These are phyloP conservation scores for Ahaetulla prasina DNA, from an alignment of 2,113 vertebrate genomes.

Conservation along the genomic window DNA sequence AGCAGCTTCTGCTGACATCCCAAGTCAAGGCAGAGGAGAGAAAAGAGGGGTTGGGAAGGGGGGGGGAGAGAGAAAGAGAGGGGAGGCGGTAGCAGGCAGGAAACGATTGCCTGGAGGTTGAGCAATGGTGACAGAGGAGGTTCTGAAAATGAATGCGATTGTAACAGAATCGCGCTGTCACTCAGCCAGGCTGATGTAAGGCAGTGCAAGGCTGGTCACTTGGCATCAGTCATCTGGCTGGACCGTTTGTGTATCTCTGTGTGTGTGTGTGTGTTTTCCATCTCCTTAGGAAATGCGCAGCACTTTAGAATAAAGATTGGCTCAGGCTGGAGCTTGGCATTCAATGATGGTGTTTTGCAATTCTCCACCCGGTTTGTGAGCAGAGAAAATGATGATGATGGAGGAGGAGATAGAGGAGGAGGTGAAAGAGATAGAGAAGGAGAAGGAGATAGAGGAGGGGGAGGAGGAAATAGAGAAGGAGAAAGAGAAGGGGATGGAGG, in stretches of 20 bases:
- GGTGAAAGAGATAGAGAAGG: too few species aligned
- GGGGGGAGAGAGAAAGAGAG: neutral
- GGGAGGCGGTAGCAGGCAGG: neutral
- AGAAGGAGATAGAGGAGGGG: too few species aligned
- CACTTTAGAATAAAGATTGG: conserved; percentile 22
- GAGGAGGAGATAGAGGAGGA: too few species aligned
- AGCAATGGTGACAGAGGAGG: conserved; percentile 43
- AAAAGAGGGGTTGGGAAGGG: too few species aligned
- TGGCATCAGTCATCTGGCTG: conserved; percentile 33
- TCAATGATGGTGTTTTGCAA: neutral
- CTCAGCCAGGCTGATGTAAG: conserved; percentile 50
- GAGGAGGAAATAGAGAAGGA: too few species aligned
- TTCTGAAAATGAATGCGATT: conserved; percentile 25
- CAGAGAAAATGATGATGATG: too few species aligned
- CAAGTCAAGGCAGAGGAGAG: conserved; percentile 15
- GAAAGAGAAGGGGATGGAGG: too few species aligned
- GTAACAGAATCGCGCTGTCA: neutral
- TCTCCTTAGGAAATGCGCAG: neutral
- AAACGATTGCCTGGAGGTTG: conserved; percentile 13
- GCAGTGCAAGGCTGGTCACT: conserved; percentile 53
- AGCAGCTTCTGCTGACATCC: conserved; percentile 19
- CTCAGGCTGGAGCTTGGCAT: neutral
- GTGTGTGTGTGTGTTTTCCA: neutral
- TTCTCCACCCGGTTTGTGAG: neutral
- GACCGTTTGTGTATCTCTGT: neutral